phyloP scores from a whole-genome alignment of 2,797 vertebrate species.

The Amblyraja radiata region DNA sequence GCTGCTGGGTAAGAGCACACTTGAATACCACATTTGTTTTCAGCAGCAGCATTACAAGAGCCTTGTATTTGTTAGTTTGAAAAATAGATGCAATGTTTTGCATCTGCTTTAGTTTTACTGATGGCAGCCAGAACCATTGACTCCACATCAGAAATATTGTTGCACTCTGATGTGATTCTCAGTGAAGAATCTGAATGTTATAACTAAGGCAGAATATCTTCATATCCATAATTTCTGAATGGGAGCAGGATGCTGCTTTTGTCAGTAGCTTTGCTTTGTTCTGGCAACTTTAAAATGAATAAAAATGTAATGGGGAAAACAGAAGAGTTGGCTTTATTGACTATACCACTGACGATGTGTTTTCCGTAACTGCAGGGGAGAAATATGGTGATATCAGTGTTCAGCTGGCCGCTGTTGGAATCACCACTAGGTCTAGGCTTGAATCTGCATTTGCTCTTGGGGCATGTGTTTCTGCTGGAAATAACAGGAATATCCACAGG shows the following conservation, averaged over 20 bases:
- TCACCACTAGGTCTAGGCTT: neutral
- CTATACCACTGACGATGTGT: too few relatives aligned
- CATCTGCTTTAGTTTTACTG: neutral
- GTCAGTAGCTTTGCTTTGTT: neutral
- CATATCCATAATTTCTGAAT: neutral
- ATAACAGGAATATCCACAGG: neutral
- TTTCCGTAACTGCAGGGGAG: neutral
- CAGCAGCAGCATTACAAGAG: neutral
- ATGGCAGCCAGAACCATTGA: neutral
- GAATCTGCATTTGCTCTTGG: neutral
- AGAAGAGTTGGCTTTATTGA: neutral
- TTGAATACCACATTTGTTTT: neutral
- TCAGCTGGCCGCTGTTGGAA: neutral
- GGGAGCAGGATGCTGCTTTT: neutral
- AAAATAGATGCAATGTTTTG: neutral
- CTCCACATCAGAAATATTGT: neutral
- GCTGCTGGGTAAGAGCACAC: neutral
- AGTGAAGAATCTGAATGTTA: neutral
- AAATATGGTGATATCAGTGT: neutral
- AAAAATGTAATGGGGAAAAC: neutral
- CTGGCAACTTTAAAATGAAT: constrained; percentile 3
- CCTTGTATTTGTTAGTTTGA: neutral
- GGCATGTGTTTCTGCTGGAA: neutral
- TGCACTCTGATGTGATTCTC: neutral
- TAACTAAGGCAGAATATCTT: neutral